These are phyloP conservation scores for Odontocerum albicorne DNA, from an alignment of 2,888 invertebrate genomes.

Conservation along the genomic window DNA sequence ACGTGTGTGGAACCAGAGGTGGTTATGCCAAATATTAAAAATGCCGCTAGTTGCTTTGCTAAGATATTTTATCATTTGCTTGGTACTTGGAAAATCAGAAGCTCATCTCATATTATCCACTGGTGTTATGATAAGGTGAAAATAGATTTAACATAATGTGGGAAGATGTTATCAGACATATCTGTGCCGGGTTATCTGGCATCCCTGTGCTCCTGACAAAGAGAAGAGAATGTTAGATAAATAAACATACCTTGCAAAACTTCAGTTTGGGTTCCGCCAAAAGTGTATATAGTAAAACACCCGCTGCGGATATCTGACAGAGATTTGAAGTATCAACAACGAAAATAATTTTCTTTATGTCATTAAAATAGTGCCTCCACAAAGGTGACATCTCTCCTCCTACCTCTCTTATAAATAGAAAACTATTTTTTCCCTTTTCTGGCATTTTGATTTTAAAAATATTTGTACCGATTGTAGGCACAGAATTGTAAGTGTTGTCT, in stretches of 20 bases:
- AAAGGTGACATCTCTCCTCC: constrained; percentile 82
- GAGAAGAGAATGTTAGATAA: not conserved
- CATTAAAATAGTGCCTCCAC: constrained; percentile 76
- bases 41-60: too few species aligned
- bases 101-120: too few species aligned
- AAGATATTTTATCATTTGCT: too few species aligned
- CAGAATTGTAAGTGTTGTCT: constrained; percentile 76
- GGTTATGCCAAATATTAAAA: too few species aligned
- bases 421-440: constrained; percentile 56
- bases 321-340: constrained; percentile 84
- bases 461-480: constrained; percentile 79
- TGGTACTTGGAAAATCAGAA: too few species aligned
- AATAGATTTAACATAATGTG: too few species aligned
- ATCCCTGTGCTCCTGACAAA: too few species aligned
- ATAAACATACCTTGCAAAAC: constrained; percentile 59
- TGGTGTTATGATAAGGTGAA: too few species aligned
- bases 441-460: constrained; percentile 66
- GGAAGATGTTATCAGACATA: too few species aligned
- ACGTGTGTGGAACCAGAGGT: too few species aligned
- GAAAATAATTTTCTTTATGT: constrained; percentile 70
- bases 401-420: constrained; percentile 67
- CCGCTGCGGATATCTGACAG: constrained; percentile 84
- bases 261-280: constrained; percentile 71
- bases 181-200: too few species aligned
- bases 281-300: constrained; percentile 76